These are phyloP conservation scores for Camelus bactrianus DNA, from an alignment of 2,113 vertebrate genomes.

Conservation along the genomic window DNA sequence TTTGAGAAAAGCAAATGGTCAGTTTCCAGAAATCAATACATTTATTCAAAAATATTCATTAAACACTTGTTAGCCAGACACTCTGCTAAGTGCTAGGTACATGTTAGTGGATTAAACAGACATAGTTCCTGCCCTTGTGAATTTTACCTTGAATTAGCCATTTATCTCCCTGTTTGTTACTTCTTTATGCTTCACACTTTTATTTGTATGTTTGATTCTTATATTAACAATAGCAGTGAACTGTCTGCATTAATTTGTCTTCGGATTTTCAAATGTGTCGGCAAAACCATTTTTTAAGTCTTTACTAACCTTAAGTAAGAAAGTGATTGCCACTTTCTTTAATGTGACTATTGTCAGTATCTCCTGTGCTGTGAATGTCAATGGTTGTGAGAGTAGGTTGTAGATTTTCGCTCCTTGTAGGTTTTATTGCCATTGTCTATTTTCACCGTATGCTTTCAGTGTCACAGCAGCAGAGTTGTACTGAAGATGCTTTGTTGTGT, in stretches of 20 bases:
- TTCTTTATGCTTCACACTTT: conserved; percentile 45
- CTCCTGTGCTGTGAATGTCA: conserved; percentile 21
- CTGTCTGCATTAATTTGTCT: conserved; percentile 70
- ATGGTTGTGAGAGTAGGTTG: conserved; percentile 32
- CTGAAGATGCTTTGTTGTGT: conserved; percentile 75
- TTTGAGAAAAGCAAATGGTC: not conserved
- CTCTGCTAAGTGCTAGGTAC: not conserved
- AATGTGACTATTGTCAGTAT: not conserved
- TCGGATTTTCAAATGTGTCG: conserved; percentile 61
- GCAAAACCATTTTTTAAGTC: conserved; percentile 27
- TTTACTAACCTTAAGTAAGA: conserved; percentile 51
- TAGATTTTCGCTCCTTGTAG: conserved; percentile 44
- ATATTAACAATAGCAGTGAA: conserved; percentile 35
- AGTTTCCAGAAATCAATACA: not conserved
- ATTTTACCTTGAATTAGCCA: not conserved
- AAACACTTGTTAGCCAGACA: not conserved
- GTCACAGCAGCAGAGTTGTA: conserved; percentile 73
- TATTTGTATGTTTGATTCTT: conserved; percentile 55
- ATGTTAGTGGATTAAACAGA: not conserved
- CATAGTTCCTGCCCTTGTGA: not conserved
- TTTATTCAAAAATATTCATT: conserved; percentile 29
- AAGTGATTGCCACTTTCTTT: conserved; percentile 66
- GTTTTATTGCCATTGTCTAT: conserved; percentile 60
- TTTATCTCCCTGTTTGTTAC: not conserved
- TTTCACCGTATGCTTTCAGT: conserved; percentile 73